phyloP scores from a whole-genome alignment of 2,113 vertebrate species.

The Microcebus murinus region DNA sequence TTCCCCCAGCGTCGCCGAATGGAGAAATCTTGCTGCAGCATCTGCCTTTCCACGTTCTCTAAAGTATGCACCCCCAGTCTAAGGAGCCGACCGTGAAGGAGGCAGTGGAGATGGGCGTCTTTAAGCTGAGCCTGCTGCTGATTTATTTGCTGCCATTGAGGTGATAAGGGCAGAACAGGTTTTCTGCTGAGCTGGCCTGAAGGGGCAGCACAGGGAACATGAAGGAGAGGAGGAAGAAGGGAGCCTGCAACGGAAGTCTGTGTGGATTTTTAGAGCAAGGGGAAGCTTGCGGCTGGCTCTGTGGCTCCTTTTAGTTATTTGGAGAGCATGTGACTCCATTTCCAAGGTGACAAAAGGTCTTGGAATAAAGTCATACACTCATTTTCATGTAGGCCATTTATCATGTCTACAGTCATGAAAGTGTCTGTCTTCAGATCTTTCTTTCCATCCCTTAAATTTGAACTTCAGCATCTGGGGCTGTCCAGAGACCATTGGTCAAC shows the following conservation, averaged over 20 bases:
- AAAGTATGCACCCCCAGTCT: rapidly evolving
- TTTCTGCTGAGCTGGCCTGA: not conserved
- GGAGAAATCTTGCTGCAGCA: not conserved
- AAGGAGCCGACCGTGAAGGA: not conserved
- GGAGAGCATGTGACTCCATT: not conserved
- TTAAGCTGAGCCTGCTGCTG: not conserved
- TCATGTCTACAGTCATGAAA: rapidly evolving
- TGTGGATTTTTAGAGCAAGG: not conserved
- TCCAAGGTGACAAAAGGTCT: not conserved
- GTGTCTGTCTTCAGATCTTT: rapidly evolving
- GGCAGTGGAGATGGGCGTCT: rapidly evolving
- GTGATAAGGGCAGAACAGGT: rapidly evolving
- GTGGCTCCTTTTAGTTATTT: rapidly evolving
- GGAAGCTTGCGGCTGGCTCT: not conserved
- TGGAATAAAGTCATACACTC: not conserved
- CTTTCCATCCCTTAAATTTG: not conserved
- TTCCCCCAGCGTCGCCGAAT: rapidly evolving
- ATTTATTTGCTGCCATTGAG: rapidly evolving
- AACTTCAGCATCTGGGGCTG: not conserved
- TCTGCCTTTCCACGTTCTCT: not conserved
- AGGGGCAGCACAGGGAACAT: not conserved
- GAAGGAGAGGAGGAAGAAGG: not conserved
- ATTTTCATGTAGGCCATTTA: not conserved
- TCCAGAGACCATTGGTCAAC: too few relatives aligned
- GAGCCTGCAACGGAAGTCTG: not conserved